Evolutionary conservation across 2,888 invertebrate species (phyloP).

Genomic region (Crioceris asparagi): DNA sequence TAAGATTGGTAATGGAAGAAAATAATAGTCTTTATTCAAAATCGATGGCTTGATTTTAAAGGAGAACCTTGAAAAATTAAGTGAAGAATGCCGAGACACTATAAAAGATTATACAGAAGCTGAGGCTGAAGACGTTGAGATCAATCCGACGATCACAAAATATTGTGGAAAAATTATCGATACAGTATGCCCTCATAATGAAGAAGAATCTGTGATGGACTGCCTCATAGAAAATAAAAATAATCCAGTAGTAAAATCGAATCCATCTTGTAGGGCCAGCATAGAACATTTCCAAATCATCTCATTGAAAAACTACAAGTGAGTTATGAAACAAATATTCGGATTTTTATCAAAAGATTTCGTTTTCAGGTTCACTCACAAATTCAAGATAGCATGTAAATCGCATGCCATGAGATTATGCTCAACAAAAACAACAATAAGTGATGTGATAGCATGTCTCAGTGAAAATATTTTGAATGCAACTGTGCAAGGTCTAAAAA

Average conservation of each 20-base stretch:
- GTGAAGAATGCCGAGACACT: constrained; percentile 59
- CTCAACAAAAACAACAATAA: constrained; percentile 56
- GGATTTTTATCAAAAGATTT: too few relatives aligned
- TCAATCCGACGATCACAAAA: constrained; percentile 81
- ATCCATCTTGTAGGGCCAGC: constrained; percentile 78
- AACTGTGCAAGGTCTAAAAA: constrained; percentile 63
- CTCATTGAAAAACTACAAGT: constrained; percentile 84
- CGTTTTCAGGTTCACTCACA: constrained; percentile 85
- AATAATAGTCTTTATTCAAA: too few relatives aligned
- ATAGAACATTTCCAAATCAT: constrained; percentile 96
- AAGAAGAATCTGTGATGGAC: constrained; percentile 85
- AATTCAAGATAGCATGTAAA: constrained; percentile 91
- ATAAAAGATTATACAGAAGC: constrained; percentile 81
- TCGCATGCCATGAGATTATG: constrained; percentile 62
- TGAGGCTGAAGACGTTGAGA: constrained; percentile 76
- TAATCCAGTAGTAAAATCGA: constrained; percentile 66
- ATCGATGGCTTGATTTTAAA: too few relatives aligned
- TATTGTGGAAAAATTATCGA: constrained; percentile 73
- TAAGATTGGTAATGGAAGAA: too few relatives aligned
- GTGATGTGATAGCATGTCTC: constrained; percentile 73
- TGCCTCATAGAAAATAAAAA: constrained; percentile 90
- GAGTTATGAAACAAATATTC: too few relatives aligned
- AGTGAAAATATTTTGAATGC: constrained; percentile 88
- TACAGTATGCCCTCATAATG: constrained; percentile 59
- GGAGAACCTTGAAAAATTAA: constrained; percentile 61